These are phyloP conservation scores for Chaetops frenatus DNA, from an alignment of 2,113 vertebrate genomes.

Conservation along the genomic window DNA sequence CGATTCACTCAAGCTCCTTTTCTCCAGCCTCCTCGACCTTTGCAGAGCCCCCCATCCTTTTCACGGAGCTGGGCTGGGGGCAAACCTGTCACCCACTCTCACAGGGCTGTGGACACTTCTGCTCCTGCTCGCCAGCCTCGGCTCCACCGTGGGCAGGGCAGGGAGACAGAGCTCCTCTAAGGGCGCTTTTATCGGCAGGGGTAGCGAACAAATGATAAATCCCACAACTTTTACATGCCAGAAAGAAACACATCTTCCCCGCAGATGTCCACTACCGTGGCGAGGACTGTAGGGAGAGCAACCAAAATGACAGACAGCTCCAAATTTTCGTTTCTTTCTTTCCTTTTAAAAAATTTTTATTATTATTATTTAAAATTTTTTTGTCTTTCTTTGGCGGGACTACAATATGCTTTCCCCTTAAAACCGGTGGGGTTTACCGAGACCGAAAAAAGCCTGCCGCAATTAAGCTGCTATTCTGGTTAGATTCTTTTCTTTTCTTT, in stretches of 20 bases:
- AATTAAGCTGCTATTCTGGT: neutral
- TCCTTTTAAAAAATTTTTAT: neutral
- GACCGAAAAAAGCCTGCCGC: neutral
- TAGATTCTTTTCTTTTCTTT: neutral
- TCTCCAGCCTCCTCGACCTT: accelerated
- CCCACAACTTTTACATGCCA: neutral
- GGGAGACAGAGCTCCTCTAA: neutral
- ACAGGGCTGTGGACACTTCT: neutral
- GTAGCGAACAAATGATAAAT: neutral
- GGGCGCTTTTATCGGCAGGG: neutral
- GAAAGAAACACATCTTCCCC: neutral
- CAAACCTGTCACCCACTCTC: neutral
- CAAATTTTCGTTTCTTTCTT: neutral
- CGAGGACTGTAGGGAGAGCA: neutral
- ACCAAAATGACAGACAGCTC: neutral
- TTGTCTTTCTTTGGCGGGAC: neutral
- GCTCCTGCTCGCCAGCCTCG: neutral
- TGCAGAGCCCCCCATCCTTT: neutral
- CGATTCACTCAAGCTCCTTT: neutral
- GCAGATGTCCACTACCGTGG: neutral
- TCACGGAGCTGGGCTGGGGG: no score
- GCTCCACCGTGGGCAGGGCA: neutral
- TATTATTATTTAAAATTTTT: neutral
- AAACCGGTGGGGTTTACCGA: neutral
- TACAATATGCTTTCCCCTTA: neutral